A percentile compares a stretch with the other conserved stretches of the same genome.
These are phyloP conservation scores for Hipparchia sbordonii DNA, from an alignment of 2,888 invertebrate genomes.

Conservation along the genomic window DNA sequence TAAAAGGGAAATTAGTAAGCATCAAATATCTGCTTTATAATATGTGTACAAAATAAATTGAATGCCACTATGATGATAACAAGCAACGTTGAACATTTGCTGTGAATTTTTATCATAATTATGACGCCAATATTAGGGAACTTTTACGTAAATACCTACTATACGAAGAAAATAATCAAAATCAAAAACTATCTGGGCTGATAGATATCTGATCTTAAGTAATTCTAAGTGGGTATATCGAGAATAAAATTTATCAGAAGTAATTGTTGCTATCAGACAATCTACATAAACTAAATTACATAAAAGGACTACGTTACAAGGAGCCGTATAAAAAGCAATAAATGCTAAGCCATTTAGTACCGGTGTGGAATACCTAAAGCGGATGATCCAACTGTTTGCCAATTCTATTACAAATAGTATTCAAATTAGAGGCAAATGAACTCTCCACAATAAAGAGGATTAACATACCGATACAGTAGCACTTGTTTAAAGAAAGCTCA, in stretches of 20 bases:
- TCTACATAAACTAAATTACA: slow-evolving; percentile 8
- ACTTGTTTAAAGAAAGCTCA: slow-evolving; percentile 19
- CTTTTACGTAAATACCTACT: not conserved
- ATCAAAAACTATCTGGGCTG: too few species aligned
- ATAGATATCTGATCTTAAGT: too few species aligned
- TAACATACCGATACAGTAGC: slow-evolving; percentile 42
- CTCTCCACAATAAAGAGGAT: slow-evolving; percentile 60
- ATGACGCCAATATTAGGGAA: not conserved
- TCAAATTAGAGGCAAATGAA: slow-evolving; percentile 60
- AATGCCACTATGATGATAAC: not conserved
- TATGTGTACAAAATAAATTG: not conserved
- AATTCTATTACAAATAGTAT: slow-evolving; percentile 46
- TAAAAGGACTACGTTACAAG: slow-evolving; percentile 21
- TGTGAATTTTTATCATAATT: not conserved
- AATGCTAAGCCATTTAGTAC: slow-evolving; percentile 31
- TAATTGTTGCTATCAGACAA: not conserved
- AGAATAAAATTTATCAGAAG: not conserved
- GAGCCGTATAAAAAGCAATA: slow-evolving; percentile 18
- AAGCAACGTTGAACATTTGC: too few species aligned
- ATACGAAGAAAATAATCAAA: not conserved
- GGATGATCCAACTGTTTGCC: slow-evolving; percentile 47
- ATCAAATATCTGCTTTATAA: not conserved
- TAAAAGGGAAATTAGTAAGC: not conserved
- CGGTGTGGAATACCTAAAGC: slow-evolving; percentile 45
- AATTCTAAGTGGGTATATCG: not conserved